These are phyloP conservation scores for Hemaris fuciformis DNA, from an alignment of 2,888 invertebrate genomes.

Conservation along the genomic window DNA sequence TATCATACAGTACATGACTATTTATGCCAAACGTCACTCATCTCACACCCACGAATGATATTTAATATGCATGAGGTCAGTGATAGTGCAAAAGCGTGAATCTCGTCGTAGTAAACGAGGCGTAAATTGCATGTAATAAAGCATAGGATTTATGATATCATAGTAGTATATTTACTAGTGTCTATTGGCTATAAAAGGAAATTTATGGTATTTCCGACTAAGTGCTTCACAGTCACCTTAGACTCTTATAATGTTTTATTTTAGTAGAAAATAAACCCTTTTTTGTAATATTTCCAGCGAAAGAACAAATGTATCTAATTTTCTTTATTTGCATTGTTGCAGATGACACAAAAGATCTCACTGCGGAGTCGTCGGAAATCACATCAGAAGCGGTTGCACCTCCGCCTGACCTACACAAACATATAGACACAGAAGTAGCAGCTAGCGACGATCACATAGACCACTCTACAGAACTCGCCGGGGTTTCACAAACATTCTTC, in stretches of 20 bases:
- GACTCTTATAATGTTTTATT: no score
- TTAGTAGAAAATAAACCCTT: no score
- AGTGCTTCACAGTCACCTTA: no score
- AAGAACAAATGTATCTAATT: no score
- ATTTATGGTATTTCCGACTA: no score
- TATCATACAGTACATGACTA: slow-evolving; percentile 3
- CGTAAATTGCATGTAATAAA: background rate
- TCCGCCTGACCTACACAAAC: slow-evolving; percentile 49
- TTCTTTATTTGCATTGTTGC: slow-evolving; percentile 47
- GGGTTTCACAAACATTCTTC: slow-evolving; percentile 86
- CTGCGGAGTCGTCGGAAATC: slow-evolving; percentile 74
- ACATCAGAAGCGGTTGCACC: slow-evolving; percentile 68
- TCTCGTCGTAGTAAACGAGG: background rate
- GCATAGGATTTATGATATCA: no score
- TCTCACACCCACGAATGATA: background rate
- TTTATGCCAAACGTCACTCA: background rate
- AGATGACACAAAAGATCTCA: slow-evolving; percentile 67
- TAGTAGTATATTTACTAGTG: no score
- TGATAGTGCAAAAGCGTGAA: background rate
- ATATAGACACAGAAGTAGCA: slow-evolving; percentile 46
- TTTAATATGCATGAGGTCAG: slow-evolving; percentile 6
- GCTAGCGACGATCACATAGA: slow-evolving; percentile 59
- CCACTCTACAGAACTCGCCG: slow-evolving; percentile 79
- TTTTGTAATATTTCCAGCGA: no score
- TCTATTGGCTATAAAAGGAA: no score